Conservation (phyloP, 2,113 vertebrate genomes). For the Eolophus roseicapilla region DNA sequence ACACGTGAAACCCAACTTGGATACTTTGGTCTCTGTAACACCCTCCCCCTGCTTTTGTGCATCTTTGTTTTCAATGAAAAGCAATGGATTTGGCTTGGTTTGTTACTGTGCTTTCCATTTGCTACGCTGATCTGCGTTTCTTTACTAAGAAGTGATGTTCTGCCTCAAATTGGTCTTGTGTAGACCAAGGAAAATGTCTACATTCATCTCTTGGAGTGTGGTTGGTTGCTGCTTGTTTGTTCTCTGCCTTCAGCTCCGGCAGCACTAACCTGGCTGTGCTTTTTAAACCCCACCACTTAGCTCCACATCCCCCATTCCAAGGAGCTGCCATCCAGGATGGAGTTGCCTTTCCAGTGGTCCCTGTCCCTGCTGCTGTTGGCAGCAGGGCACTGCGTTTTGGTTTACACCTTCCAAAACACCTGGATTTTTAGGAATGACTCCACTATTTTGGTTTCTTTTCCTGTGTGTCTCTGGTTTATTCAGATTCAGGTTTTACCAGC, state of each 20-base stretch:
- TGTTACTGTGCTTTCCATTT: not conserved
- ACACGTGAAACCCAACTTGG: accelerated
- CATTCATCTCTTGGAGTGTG: not conserved
- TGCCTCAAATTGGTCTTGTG: not conserved
- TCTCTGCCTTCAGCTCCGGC: not conserved
- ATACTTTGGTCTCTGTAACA: not conserved
- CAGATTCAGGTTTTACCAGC: not conserved
- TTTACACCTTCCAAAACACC: not conserved
- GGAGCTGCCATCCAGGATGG: not conserved
- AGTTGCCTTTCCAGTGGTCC: not conserved
- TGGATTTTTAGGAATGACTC: not conserved
- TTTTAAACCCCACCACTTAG: not conserved
- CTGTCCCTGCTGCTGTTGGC: not conserved
- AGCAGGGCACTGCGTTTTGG: not conserved
- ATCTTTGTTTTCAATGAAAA: not conserved
- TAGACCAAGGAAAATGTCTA: not conserved
- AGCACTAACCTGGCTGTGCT: not conserved
- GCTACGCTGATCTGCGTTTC: not conserved
- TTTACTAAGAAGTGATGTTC: not conserved
- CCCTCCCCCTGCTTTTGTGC: not conserved
- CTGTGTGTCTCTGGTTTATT: not conserved
- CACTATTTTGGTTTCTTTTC: not conserved
- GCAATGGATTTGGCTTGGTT: not conserved
- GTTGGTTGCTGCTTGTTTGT: not conserved
- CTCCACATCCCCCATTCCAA: not conserved